These are phyloP conservation scores for Apodemia duryi DNA, from an alignment of 2,888 invertebrate genomes.

Conservation along the genomic window DNA sequence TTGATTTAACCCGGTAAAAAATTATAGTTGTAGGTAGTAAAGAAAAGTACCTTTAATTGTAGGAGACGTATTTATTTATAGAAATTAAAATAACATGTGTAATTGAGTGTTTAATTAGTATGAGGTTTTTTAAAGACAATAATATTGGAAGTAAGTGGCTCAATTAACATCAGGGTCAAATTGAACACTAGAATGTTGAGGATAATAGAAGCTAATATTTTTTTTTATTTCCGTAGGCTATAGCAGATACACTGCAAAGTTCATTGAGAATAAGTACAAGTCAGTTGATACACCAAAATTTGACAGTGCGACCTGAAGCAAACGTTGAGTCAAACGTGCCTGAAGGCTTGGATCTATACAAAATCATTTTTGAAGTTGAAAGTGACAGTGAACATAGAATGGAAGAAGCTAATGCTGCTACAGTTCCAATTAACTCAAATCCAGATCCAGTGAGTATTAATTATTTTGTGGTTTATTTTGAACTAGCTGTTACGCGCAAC, in stretches of 20 bases:
- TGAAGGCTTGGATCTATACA: conserved; percentile 63
- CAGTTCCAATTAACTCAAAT: conserved; percentile 43
- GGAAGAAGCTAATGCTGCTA: conserved; percentile 52
- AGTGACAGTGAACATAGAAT: conserved; percentile 60
- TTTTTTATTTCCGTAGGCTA: conserved; percentile 51
- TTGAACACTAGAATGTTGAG: no score
- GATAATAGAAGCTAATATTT: no score
- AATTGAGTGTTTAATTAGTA: not conserved
- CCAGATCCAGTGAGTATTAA: conserved; percentile 48
- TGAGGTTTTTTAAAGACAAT: not conserved
- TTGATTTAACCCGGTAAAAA: not conserved
- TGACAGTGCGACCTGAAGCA: conserved; percentile 66
- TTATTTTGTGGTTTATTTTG: not conserved
- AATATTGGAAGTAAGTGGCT: conserved; percentile 8
- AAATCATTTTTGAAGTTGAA: conserved; percentile 67
- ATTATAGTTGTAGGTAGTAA: not conserved
- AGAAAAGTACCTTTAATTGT: no score
- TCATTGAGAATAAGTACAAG: conserved; percentile 61
- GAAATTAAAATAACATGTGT: not conserved
- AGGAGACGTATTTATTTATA: no score
- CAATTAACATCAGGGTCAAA: conserved; percentile 13
- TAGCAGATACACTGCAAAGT: conserved; percentile 61
- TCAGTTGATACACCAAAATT: conserved; percentile 63
- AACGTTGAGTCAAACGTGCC: conserved; percentile 71
- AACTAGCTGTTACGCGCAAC: no score